A percentile compares a stretch with the other conserved stretches of the same genome.
Evolutionary conservation across 2,888 invertebrate species (phyloP).

Genomic region (Harpagoxenus sublaevis): DNA sequence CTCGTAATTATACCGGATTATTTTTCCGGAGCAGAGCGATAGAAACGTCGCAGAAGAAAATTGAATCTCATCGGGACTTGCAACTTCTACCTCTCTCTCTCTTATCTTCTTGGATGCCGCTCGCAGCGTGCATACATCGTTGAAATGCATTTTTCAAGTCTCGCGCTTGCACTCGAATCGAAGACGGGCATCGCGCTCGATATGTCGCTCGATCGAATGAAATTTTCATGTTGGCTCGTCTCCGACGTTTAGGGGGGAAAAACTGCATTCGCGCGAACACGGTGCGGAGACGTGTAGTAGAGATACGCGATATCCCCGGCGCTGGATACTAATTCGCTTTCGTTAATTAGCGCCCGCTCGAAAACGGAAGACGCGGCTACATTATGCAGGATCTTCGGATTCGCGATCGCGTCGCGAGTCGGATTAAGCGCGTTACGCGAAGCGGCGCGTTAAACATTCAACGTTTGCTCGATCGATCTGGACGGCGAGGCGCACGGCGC

Average conservation of each 20-base stretch:
- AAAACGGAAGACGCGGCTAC: conserved; percentile 49
- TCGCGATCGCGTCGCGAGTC: conserved; percentile 54
- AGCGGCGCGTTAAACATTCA: conserved; percentile 63
- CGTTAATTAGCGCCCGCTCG: conserved; percentile 56
- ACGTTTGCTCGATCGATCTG: conserved; percentile 23
- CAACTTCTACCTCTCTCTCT: no score
- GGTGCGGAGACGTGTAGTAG: not conserved
- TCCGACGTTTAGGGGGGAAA: not conserved
- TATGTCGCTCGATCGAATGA: conserved; percentile 14
- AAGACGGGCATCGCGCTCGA: not conserved
- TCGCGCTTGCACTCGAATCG: not conserved
- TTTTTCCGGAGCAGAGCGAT: not conserved
- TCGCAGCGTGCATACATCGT: not conserved
- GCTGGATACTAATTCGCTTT: conserved; percentile 61
- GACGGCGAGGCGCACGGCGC: conserved; percentile 1
- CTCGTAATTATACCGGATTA: conserved; percentile 1
- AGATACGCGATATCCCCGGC: conserved; percentile 20
- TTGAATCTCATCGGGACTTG: not conserved
- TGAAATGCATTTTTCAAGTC: conserved; percentile 27
- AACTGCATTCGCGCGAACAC: not conserved
- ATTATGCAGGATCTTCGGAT: conserved; percentile 67
- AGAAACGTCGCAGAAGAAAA: conserved; percentile 6
- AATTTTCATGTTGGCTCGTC: conserved; percentile 36
- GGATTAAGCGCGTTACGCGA: conserved; percentile 65
- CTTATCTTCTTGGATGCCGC: not conserved